Base-by-base conservation (phyloP, 2,797 vertebrate species). In the Siniperca scherzeri region DNA sequence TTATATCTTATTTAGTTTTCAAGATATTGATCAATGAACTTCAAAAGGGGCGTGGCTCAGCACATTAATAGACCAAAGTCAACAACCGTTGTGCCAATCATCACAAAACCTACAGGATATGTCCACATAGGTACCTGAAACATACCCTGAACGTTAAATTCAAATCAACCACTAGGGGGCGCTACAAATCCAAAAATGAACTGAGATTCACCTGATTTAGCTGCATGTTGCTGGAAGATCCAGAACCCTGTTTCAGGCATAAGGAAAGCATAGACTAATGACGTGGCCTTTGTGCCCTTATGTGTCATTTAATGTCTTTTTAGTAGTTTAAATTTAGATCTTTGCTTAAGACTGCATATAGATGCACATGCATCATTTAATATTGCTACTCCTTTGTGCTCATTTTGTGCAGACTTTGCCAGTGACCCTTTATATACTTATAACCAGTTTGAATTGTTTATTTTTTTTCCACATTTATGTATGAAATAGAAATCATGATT, bases 401-500 rank as follows among this genome's bases (percentile, higher is more conserved):
- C 6, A 40, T 70, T 52, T 53, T 48, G 11, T 61, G 48, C 21
- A 55, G 17, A 33, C 50, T 36, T 52, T 46, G 5, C 42, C 19
- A 53, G 13, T 40, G 27, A 42, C 72, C 27, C 36, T 27, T 4
- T 42, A 2, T 42, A 27, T 46, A 52, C 22, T 30, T 65, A 48
- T 61, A 55, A 70, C 5, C 4, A 57, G 25, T 71, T 55, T 50
- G 11, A 76, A 65, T 53, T 30, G 21, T 40, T 44, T 78, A n/a
- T 70, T 3, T 55, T 73, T 55, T 70, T 75, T 27, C 30, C 65
- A 60, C 13, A 55, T 72, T 50, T 2, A 40, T 55, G 21, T n/a
- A 64, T 75, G 3, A 70, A 74, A 77, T n/a, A 76, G 27, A 82
- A 66, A 46, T 21, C 40, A 17, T 30, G 3, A 27, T 64, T 85